These are phyloP conservation scores for Marisa cornuarietis DNA, from an alignment of 1,140 invertebrate genomes.

Conservation along the genomic window DNA sequence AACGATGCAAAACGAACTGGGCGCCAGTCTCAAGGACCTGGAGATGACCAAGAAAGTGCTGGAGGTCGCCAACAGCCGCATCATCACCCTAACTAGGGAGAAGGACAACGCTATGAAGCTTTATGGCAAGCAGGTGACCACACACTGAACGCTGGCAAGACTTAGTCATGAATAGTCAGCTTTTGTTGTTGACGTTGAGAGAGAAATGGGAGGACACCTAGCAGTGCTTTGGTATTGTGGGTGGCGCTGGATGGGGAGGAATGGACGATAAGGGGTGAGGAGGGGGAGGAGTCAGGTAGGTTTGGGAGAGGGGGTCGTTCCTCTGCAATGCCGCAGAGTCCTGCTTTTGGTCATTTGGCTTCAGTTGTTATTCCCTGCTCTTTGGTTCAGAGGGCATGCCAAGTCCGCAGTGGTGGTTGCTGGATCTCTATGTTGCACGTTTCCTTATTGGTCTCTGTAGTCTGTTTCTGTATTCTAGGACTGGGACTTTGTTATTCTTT, in stretches of 20 bases:
- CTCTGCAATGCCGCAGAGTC: too few species aligned
- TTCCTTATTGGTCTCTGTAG: too few species aligned
- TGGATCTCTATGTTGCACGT: too few species aligned
- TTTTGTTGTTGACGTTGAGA: not conserved
- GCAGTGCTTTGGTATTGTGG: too few species aligned
- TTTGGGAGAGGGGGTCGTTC: too few species aligned
- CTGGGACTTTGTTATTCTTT: too few species aligned
- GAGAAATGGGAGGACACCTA: too few species aligned
- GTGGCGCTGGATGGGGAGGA: not conserved
- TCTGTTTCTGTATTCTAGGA: too few species aligned
- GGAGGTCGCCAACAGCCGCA: not conserved
- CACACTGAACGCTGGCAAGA: not conserved
- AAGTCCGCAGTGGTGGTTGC: too few species aligned
- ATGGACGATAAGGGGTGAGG: not conserved
- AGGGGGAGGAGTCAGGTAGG: not conserved
- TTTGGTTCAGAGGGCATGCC: too few species aligned
- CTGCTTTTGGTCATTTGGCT: too few species aligned
- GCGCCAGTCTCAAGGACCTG: not conserved
- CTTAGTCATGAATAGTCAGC: not conserved
- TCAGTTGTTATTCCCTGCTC: too few species aligned
- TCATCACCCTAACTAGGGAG: not conserved
- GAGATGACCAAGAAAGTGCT: not conserved
- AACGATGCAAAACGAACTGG: not conserved
- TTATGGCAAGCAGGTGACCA: constrained; percentile 5
- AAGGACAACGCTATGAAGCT: not conserved